Conservation (phyloP, 2,888 invertebrate species). For the Phengaris alcon region DNA sequence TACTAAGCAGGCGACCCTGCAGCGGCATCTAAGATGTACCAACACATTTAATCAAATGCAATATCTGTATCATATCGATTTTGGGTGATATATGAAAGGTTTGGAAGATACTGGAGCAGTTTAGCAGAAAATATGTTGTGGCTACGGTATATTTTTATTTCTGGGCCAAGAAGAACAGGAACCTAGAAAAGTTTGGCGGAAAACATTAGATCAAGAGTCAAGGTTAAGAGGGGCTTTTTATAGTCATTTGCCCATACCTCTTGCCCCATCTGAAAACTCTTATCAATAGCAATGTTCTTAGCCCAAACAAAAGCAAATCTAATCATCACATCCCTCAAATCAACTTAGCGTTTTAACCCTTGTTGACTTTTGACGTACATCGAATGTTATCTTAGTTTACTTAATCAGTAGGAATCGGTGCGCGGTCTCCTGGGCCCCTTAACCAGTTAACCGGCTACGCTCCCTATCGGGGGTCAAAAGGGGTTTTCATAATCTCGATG, state of each 20-base stretch:
- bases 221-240: too few relatives aligned
- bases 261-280: neutral
- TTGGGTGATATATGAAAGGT: neutral
- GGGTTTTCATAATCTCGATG: slow-evolving; percentile 59
- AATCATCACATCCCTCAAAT: slow-evolving; percentile 74
- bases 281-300: neutral
- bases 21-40: slow-evolving; percentile 31
- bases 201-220: too few relatives aligned
- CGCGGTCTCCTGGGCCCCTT: slow-evolving; percentile 68
- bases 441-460: slow-evolving; percentile 67
- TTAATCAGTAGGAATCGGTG: slow-evolving; percentile 71
- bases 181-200: too few relatives aligned
- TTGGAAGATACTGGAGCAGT: neutral
- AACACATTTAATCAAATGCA: slow-evolving; percentile 19
- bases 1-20: slow-evolving; percentile 70
- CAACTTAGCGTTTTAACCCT: slow-evolving; percentile 74
- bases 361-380: slow-evolving; percentile 77
- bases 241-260: neutral
- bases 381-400: slow-evolving; percentile 78
- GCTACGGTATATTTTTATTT: too few relatives aligned
- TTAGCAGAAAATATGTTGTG: too few relatives aligned
- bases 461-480: slow-evolving; percentile 52
- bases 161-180: too few relatives aligned
- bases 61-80: slow-evolving; percentile 20
- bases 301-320: slow-evolving; percentile 58